Evolutionary conservation across 2,888 invertebrate species (phyloP).

Genomic region (Papilio demoleus): DNA sequence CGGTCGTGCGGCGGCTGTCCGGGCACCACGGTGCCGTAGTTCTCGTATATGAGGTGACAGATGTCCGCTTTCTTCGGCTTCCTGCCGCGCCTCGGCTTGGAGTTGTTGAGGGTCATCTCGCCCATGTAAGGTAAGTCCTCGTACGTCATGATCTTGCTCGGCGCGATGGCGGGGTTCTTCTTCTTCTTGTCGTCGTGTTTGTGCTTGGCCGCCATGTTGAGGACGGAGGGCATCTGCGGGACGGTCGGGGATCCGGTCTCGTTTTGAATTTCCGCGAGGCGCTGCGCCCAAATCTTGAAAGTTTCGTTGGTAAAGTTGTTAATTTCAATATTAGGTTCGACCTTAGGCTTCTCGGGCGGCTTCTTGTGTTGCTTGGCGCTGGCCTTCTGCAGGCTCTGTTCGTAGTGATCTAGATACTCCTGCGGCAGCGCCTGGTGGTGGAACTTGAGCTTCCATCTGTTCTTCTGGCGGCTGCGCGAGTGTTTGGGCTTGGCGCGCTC

Average conservation of each 20-base stretch:
- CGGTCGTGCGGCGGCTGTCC: constrained; percentile 85
- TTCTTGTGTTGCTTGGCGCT: constrained; percentile 68
- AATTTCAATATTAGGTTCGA: constrained; percentile 67
- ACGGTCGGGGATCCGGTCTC: constrained; percentile 69
- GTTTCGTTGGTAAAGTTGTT: constrained; percentile 84
- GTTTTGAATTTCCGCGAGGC: constrained; percentile 88
- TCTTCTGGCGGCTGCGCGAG: constrained; percentile 82
- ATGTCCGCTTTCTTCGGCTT: constrained; percentile 97
- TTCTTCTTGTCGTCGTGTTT: constrained; percentile 69
- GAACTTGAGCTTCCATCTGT: constrained; percentile 89
- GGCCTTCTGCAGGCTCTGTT: constrained; percentile 86
- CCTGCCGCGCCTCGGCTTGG: constrained; percentile 92
- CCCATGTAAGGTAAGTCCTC: constrained; percentile 96
- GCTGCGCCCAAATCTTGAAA: constrained; percentile 89
- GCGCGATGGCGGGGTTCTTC: constrained; percentile 69
- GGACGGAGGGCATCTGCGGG: constrained; percentile 54
- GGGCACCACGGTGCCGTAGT: constrained; percentile 93
- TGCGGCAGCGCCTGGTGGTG: constrained; percentile 91
- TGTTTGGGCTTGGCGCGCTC: constrained; percentile 68
- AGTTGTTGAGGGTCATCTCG: constrained; percentile 94
- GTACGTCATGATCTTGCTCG: constrained; percentile 86
- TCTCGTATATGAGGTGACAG: constrained; percentile 95
- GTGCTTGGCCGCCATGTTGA: constrained; percentile 61
- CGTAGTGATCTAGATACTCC: constrained; percentile 91
- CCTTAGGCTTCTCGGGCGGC: constrained; percentile 66